phyloP scores from a whole-genome alignment of 2,797 vertebrate species.

The Danionella dracula region DNA sequence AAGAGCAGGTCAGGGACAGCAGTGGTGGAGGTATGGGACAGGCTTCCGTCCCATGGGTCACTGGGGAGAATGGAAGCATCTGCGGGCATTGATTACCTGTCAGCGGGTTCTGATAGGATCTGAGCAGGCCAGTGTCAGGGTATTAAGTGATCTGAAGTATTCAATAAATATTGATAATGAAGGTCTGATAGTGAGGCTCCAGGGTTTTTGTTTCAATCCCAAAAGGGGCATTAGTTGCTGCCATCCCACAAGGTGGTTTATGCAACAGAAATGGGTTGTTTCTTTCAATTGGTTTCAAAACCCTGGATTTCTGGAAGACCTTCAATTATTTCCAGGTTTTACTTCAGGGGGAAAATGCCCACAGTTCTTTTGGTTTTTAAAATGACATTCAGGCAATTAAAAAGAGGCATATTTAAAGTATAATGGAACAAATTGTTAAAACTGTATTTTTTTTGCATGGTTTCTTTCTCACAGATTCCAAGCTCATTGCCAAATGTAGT shows the following conservation, averaged over 20 bases:
- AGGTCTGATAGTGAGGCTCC: conserved; percentile 17
- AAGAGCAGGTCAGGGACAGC: background rate
- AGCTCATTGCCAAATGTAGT: no score
- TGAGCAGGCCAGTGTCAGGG: conserved; percentile 31
- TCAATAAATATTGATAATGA: conserved; percentile 46
- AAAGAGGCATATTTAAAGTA: no score
- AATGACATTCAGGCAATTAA: no score
- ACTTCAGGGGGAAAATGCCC: no score
- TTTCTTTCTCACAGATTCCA: no score
- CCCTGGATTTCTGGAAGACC: no score
- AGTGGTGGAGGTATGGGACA: background rate
- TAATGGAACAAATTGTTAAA: no score
- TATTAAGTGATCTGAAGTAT: conserved; percentile 47
- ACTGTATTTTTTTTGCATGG: no score
- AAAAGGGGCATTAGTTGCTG: background rate
- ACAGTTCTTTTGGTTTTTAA: no score
- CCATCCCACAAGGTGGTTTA: background rate
- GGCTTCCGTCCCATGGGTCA: conserved; percentile 19
- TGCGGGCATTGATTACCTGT: conserved; percentile 46
- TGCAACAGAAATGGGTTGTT: no score
- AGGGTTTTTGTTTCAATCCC: conserved; percentile 18
- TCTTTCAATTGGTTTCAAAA: no score
- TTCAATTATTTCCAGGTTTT: no score
- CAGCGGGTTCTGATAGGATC: conserved; percentile 37
- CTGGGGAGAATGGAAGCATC: conserved; percentile 31